Evolutionary conservation across 53 echinoderm and acorn worm genomes (phyloP).

Genomic region (Echinometra lucunter): DNA sequence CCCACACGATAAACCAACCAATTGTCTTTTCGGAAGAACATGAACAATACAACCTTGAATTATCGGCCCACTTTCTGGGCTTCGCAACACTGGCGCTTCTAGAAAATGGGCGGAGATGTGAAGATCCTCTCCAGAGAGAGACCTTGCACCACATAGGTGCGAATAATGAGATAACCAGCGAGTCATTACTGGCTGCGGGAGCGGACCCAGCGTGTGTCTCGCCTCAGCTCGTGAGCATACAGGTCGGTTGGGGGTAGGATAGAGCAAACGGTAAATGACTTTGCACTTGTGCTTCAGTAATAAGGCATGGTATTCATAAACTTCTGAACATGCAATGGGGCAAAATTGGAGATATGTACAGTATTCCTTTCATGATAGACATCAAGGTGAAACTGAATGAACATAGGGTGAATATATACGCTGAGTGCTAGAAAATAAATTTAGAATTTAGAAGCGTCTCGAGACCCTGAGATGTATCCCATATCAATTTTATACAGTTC

Average conservation of each 20-base stretch:
- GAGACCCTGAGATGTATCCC: too few relatives aligned
- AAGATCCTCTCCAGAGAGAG: neutral
- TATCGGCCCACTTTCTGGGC: neutral
- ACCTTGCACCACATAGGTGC: slow-evolving; percentile 9
- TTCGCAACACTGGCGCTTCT: neutral
- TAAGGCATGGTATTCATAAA: neutral
- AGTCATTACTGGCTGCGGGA: slow-evolving; percentile 34
- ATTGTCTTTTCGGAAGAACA: neutral
- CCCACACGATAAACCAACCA: neutral
- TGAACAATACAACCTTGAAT: neutral
- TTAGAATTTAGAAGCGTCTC: too few relatives aligned
- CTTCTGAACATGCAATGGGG: slow-evolving; percentile 1
- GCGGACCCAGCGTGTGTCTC: neutral
- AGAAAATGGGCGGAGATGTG: neutral
- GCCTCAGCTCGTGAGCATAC: neutral
- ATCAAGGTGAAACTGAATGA: neutral
- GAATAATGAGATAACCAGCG: slow-evolving; percentile 35
- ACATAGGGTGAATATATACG: neutral
- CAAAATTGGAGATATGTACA: neutral
- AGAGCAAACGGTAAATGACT: too few relatives aligned
- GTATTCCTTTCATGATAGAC: slow-evolving; percentile 6
- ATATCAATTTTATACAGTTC: too few relatives aligned
- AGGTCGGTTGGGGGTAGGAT: neutral
- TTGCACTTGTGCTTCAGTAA: neutral
- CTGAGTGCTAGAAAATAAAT: too few relatives aligned